phyloP scores from a whole-genome alignment of 2,113 vertebrate species.

The Epinephelus cyanopodus region DNA sequence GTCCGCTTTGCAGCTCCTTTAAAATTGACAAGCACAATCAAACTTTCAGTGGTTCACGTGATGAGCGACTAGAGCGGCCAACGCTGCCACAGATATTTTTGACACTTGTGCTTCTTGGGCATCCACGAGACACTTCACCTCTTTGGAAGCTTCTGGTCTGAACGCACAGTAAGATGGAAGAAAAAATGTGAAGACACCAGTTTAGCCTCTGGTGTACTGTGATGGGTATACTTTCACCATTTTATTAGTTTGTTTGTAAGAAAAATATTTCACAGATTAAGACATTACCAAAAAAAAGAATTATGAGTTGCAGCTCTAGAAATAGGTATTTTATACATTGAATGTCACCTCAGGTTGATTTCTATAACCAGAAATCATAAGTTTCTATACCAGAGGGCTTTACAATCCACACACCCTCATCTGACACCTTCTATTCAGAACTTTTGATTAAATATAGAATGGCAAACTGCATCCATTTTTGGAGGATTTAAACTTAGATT shows the following conservation, averaged over 20 bases:
- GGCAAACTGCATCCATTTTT: conserved; percentile 42
- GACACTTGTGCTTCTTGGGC: too few species aligned
- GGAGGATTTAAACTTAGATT: conserved; percentile 60
- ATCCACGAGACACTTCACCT: too few species aligned
- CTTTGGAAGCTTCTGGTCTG: too few species aligned
- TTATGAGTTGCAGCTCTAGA: neutral
- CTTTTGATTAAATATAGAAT: conserved; percentile 47
- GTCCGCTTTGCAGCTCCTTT: too few species aligned
- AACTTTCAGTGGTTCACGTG: too few species aligned
- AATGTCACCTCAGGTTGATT: conserved; percentile 1
- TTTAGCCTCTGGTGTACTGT: neutral
- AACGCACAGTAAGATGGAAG: neutral
- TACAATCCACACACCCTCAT: neutral
- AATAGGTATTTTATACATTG: neutral
- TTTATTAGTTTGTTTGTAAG: neutral
- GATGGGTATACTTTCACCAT: neutral
- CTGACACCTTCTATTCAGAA: conserved; percentile 3
- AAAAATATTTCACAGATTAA: neutral
- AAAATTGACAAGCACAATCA: too few species aligned
- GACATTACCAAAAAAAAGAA: neutral
- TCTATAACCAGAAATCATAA: neutral
- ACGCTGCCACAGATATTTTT: too few species aligned
- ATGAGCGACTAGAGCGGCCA: too few species aligned
- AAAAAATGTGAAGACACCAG: neutral
- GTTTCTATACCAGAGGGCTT: neutral